A percentile compares a stretch with the other conserved stretches of the same genome.
These are phyloP conservation scores for Arnoldichthys spilopterus DNA, from an alignment of 2,797 vertebrate genomes.

Conservation along the genomic window DNA sequence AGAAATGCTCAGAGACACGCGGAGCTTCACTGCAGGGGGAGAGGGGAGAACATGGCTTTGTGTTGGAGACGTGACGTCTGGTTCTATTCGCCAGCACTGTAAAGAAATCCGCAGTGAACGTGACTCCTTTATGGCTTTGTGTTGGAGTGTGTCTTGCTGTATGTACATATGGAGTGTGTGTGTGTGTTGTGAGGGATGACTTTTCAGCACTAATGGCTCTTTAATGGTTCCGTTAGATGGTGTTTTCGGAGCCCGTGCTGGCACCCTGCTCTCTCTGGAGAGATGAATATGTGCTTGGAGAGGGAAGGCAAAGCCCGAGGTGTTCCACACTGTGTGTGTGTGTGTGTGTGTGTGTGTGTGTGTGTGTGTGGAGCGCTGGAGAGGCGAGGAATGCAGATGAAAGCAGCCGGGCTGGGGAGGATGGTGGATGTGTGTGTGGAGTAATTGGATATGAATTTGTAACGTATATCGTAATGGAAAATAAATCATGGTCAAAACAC, in stretches of 20 bases:
- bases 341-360: slow-evolving; percentile 8
- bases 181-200: slow-evolving; percentile 61
- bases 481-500: neutral
- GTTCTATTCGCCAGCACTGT: too few species aligned
- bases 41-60: too few species aligned
- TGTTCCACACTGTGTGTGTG: neutral
- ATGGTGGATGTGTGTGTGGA: neutral
- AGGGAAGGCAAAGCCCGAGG: slow-evolving; percentile 14
- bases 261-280: slow-evolving; percentile 51
- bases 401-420: neutral
- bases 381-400: slow-evolving; percentile 4
- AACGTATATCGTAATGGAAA: neutral
- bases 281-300: slow-evolving; percentile 47
- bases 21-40: too few species aligned
- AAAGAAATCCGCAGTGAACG: too few species aligned
- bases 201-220: slow-evolving; percentile 70
- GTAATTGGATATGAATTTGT: slow-evolving; percentile 1
- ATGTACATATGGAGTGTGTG: slow-evolving; percentile 53
- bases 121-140: neutral
- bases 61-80: too few species aligned
- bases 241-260: slow-evolving; percentile 62
- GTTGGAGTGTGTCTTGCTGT: slow-evolving; percentile 1
- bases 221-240: slow-evolving; percentile 70
- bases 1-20: too few species aligned
- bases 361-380: neutral